Conservation (phyloP, 2,113 vertebrate genomes). For the Chlorodrepanis virens region DNA sequence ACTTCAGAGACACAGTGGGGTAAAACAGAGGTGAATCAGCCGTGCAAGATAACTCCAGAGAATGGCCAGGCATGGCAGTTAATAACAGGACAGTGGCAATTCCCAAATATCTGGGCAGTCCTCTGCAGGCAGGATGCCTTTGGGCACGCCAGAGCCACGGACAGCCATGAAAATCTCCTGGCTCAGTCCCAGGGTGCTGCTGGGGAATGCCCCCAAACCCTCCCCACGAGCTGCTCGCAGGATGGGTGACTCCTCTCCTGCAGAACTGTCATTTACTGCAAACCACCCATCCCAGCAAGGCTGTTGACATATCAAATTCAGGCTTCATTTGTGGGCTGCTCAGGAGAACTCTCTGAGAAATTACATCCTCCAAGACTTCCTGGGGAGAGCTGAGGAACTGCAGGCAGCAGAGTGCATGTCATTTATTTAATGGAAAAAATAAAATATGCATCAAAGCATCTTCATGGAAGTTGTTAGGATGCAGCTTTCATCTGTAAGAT, state of each 20-base stretch:
- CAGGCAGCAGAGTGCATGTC: not conserved
- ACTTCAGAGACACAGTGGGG: not conserved
- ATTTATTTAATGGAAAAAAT: not conserved
- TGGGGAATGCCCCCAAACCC: not conserved
- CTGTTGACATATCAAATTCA: not conserved
- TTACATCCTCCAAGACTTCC: not conserved
- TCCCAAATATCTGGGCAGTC: not conserved
- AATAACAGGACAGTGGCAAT: not conserved
- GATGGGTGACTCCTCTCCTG: not conserved
- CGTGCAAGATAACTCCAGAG: not conserved
- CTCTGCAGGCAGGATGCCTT: not conserved
- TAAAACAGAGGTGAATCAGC: not conserved
- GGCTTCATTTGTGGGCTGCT: not conserved
- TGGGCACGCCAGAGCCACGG: not conserved
- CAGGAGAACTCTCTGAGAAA: not conserved
- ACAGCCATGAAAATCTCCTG: not conserved
- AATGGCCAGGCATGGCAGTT: not conserved
- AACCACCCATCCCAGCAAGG: not conserved
- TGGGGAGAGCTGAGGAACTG: not conserved
- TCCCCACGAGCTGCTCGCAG: not conserved
- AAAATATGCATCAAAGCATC: not conserved
- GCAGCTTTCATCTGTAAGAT: not conserved
- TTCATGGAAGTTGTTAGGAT: not conserved
- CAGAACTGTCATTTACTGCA: not conserved
- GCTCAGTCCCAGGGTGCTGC: not conserved